phyloP scores from a whole-genome alignment of 2,888 invertebrate genomes.

The Micropterix aruncella region DNA sequence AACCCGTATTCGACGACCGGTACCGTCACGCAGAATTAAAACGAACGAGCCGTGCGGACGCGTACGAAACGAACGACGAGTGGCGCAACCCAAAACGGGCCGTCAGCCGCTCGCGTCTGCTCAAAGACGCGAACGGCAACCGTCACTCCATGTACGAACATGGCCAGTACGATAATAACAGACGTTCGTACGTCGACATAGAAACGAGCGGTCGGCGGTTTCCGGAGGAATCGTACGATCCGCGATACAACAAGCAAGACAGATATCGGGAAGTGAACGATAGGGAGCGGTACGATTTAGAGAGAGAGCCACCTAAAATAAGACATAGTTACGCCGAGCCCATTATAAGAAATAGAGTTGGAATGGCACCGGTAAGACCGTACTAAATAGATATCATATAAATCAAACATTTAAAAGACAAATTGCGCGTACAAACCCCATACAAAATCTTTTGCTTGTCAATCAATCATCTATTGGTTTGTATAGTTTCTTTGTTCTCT shows the following conservation, averaged over 20 bases:
- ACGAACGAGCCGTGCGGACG: neutral
- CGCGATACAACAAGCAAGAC: slow-evolving; percentile 7
- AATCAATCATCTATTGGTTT: neutral
- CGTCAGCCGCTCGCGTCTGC: slow-evolving; percentile 31
- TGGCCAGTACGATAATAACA: neutral
- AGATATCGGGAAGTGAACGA: slow-evolving; percentile 32
- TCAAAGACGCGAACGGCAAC: slow-evolving; percentile 31
- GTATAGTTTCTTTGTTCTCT: too few species aligned
- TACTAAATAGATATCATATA: slow-evolving; percentile 21
- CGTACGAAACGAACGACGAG: slow-evolving; percentile 18
- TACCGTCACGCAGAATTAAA: neutral
- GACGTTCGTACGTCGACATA: slow-evolving; percentile 5
- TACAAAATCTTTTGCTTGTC: slow-evolving; percentile 2
- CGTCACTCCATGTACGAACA: slow-evolving; percentile 9
- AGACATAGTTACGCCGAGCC: slow-evolving; percentile 58
- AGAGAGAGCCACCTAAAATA: slow-evolving; percentile 31
- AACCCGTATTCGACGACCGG: slow-evolving; percentile 25
- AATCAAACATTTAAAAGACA: neutral
- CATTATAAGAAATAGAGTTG: slow-evolving; percentile 36
- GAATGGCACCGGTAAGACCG: slow-evolving; percentile 27
- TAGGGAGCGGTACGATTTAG: slow-evolving; percentile 28
- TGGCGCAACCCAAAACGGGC: slow-evolving; percentile 32
- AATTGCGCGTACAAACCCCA: neutral
- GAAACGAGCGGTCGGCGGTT: slow-evolving; percentile 8
- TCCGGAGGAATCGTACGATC: slow-evolving; percentile 4